Evolutionary conservation across 2,797 vertebrate species (phyloP), one percentile per base, ranked within the genome.

Genomic region (Typhlichthys eigenmanni): DNA sequence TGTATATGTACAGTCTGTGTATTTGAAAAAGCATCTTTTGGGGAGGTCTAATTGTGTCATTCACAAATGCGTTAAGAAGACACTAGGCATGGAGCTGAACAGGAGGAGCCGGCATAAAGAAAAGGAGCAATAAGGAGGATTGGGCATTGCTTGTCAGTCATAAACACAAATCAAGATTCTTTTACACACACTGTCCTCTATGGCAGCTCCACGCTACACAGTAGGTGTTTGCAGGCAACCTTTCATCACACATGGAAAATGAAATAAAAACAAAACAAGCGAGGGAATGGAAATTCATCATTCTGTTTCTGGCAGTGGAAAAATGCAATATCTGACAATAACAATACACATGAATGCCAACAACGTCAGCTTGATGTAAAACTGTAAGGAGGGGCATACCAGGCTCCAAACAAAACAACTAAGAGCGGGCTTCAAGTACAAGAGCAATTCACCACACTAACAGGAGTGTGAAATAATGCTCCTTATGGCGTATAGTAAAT

Each of bases 151-250:
- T 60, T 68, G 64, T 75, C 69, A 76, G 50, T 13, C 60, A 68
- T 46, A 45, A 57, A 49, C 70, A 89, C 86, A 88, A 87, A 89
- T 88, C 79, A 53, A 59, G 34, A 3, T 61, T 52, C 47, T n/a
- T 55, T 80, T 60, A 24, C n/a, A 43, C 34, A 51, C 53, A 67
- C 51, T 58, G 49, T 58, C 32, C 38, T 61, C 12, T 55, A 19
- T 49, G 46, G 19, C 34, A 1, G 13, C 47, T 17, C 8, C 34
- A 38, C 5, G 34, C 34, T 55, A 8, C 19, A 19, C 19, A 19
- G 19, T 1, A 8, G 34, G 34, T 8, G 34, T 45, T 58, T 53
- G 13, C 13, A 45, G 55, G 47, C 47, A 17, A 13, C 13, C 32
- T n/a, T 13, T 38, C 10, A 50, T 7, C 32, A 6, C 14, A n/a